A percentile compares a stretch with the other conserved stretches of the same genome.
Conservation (phyloP, 1,140 invertebrate genomes). For the Luehdorfia chinensis region DNA sequence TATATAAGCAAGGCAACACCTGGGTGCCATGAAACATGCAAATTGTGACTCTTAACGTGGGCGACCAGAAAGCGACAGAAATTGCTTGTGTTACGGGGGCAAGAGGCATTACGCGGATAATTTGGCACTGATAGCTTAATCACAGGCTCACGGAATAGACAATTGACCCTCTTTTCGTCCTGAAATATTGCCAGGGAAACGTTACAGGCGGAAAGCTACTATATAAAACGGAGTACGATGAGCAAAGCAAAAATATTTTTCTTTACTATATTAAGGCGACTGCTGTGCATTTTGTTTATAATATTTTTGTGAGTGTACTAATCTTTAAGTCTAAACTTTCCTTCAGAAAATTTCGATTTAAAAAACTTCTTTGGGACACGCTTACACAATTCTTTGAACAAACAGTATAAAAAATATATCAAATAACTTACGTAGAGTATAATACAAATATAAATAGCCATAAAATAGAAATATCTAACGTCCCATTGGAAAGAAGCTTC, state of each 20-base stretch:
- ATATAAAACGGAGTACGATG: not conserved
- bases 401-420: no score
- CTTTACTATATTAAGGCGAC: no score
- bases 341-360: no score
- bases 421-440: no score
- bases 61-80: constrained; percentile 22
- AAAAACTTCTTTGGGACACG: no score
- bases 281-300: no score
- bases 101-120: constrained; percentile 40
- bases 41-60: constrained; percentile 25
- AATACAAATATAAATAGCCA: no score
- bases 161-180: constrained; percentile 36
- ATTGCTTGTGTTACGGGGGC: constrained; percentile 22
- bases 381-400: no score
- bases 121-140: constrained; percentile 50
- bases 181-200: constrained; percentile 38
- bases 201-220: constrained; percentile 18
- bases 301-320: no score
- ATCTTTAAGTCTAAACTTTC: no score
- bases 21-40: constrained; percentile 27
- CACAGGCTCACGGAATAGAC: constrained; percentile 34
- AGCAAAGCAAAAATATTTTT: constrained; percentile 4
- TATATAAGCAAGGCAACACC: constrained; percentile 16
- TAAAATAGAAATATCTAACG: no score
- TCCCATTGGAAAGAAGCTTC: no score